These are phyloP conservation scores for Luffia ferchaultella DNA, from an alignment of 2,888 invertebrate genomes.

Conservation along the genomic window DNA sequence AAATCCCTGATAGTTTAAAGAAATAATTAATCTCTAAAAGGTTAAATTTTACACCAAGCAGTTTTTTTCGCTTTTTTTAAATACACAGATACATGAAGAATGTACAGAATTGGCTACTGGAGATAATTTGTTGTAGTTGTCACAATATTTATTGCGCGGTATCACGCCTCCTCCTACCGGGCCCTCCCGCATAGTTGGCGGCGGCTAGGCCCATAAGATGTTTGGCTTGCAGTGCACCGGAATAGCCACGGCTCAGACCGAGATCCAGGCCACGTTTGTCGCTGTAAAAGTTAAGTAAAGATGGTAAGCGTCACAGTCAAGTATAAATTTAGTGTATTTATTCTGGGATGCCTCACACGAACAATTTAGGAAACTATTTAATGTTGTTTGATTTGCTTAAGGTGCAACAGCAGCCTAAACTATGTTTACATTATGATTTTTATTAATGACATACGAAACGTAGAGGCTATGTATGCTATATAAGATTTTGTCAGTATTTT, in stretches of 20 bases:
- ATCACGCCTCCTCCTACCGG: constrained; percentile 85
- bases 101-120: neutral
- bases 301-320: too few species aligned
- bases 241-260: constrained; percentile 87
- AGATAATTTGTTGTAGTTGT: neutral
- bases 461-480: too few species aligned
- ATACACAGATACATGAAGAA: neutral
- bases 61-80: neutral
- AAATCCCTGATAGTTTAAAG: neutral
- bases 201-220: constrained; percentile 91
- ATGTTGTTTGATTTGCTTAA: too few species aligned
- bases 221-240: constrained; percentile 89
- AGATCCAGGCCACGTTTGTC: constrained; percentile 88
- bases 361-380: too few species aligned
- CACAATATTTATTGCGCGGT: constrained; percentile 7
- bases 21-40: neutral
- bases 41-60: neutral
- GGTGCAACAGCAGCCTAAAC: too few species aligned
- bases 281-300: constrained; percentile 64
- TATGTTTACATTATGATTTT: too few species aligned
- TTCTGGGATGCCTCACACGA: too few species aligned
- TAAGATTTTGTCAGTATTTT: too few species aligned
- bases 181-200: constrained; percentile 89
- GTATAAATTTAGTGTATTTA: too few species aligned
- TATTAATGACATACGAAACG: too few species aligned